Evolutionary conservation across 2,113 vertebrate genomes (phyloP), one percentile per base, ranked within the genome.

Genomic region (Otis tarda): DNA sequence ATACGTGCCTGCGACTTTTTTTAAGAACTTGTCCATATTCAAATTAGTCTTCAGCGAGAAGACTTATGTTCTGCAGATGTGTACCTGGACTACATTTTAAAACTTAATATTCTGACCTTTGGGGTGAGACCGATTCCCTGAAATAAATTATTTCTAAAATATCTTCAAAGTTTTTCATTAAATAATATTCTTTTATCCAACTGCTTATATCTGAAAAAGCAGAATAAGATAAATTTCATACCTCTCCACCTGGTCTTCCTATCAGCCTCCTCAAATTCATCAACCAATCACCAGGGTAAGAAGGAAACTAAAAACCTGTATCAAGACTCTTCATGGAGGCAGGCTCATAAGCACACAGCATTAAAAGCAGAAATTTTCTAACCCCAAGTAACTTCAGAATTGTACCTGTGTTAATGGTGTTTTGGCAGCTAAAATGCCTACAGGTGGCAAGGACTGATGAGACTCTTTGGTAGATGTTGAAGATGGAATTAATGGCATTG

Each of bases 401-500:
- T 88, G 35, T 98, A 98, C 98, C 97, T 98, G 98, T 77, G 95
- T 95, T 94, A 95, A 84, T 0, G 97, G 89, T 92, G 97, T 69
- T 97, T 98, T 98, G 89, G 98, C 97, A 96, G 99, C 97, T 97
- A 98, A 95, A 95, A 98, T 96, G 97, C 98, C 98, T 88, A 98
- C 95, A 95, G 97, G 96, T 94, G 98, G 91, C 39, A 99, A 97
- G 94, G 98, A 97, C 89, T 98, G 98, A 94, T 98, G 98, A 97
- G 98, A 95, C 45, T 99, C 99, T 98, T 99, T 99, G 95, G 97
- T 95, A 80, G 98, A 97, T 94, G 98, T 78, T 78, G 98, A 98
- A 61, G 99, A 98, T 80, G 99, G 98, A 88, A 97, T 95, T 93
- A 98, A 97, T 67, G 98, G 97, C 98, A 98, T 95, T 93, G 98